These are phyloP conservation scores for Falco peregrinus DNA, from an alignment of 2,797 vertebrate genomes.

Conservation along the genomic window DNA sequence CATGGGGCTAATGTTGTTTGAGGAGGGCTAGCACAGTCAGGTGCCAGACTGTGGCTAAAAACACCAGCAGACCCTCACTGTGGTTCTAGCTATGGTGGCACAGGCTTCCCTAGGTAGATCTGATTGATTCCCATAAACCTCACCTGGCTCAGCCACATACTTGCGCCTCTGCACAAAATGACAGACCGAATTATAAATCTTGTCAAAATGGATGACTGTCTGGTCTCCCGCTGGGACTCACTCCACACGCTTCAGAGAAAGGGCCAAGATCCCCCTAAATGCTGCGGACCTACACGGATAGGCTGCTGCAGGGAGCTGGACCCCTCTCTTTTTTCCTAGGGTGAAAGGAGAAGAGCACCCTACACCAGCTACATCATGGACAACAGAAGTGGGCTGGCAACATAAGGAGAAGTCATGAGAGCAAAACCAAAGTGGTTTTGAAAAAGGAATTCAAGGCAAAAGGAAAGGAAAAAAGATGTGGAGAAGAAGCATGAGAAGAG, in stretches of 20 bases:
- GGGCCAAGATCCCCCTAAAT: not conserved
- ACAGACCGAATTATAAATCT: not conserved
- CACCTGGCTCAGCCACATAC: not conserved
- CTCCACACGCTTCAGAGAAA: not conserved
- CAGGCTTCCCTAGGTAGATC: not conserved
- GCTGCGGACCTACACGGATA: not conserved
- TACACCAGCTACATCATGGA: rapidly evolving
- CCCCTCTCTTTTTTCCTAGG: not conserved
- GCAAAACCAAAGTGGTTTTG: not conserved
- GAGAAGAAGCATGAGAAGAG: not conserved
- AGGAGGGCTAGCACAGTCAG: not conserved
- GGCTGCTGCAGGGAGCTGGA: not conserved
- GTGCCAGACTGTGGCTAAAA: not conserved
- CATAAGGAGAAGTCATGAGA: not conserved
- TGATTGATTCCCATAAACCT: not conserved
- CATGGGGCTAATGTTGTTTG: rapidly evolving
- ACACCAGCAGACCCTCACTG: rapidly evolving
- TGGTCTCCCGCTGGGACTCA: not conserved
- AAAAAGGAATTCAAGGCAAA: not conserved
- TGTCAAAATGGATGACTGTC: not conserved
- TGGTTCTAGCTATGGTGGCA: rapidly evolving
- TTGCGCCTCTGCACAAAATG: rapidly evolving
- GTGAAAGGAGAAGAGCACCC: not conserved
- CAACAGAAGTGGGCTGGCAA: not conserved
- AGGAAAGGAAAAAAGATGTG: not conserved